phyloP scores from a whole-genome alignment of 2,797 vertebrate genomes.

The Hapalemur alaotrensis region DNA sequence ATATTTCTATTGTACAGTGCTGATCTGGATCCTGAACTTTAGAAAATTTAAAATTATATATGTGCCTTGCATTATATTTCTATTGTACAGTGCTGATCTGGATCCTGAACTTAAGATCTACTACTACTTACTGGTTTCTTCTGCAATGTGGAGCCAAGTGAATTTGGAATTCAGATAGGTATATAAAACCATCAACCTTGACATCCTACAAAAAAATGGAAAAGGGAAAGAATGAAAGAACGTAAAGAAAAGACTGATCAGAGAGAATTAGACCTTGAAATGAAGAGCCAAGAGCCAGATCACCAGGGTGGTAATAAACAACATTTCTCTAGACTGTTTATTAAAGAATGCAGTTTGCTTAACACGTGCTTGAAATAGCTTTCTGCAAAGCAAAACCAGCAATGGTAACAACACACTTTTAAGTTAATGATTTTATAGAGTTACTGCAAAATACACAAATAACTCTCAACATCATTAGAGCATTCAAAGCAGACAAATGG shows the following conservation, averaged over 20 bases:
- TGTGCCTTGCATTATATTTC: not conserved
- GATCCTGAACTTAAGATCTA: not conserved
- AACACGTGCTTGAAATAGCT: not conserved
- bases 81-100: not conserved
- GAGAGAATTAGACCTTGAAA: not conserved
- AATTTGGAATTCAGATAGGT: slow-evolving; percentile 94
- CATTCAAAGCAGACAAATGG: slow-evolving; percentile 1
- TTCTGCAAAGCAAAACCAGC: slow-evolving; percentile 47
- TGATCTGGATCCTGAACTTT: not conserved
- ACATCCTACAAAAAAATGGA: slow-evolving; percentile 86
- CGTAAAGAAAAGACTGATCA: slow-evolving; percentile 20
- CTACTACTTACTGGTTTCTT: slow-evolving; percentile 91
- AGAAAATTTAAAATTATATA: not conserved
- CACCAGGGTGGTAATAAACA: not conserved
- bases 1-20: not conserved
- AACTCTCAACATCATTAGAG: not conserved
- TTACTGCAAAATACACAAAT: slow-evolving; percentile 58
- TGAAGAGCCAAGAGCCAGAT: not conserved
- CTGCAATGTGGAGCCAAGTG: slow-evolving; percentile 93
- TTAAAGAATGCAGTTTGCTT: slow-evolving; percentile 39
- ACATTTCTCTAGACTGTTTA: slow-evolving; percentile 9
- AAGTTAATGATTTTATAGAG: slow-evolving; percentile 26
- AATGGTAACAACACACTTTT: not conserved
- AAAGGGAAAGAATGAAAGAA: not conserved
- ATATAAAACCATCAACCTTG: slow-evolving; percentile 94